phyloP scores from a whole-genome alignment of 2,888 invertebrate genomes.

The Caenorhabditis auriculariae region DNA sequence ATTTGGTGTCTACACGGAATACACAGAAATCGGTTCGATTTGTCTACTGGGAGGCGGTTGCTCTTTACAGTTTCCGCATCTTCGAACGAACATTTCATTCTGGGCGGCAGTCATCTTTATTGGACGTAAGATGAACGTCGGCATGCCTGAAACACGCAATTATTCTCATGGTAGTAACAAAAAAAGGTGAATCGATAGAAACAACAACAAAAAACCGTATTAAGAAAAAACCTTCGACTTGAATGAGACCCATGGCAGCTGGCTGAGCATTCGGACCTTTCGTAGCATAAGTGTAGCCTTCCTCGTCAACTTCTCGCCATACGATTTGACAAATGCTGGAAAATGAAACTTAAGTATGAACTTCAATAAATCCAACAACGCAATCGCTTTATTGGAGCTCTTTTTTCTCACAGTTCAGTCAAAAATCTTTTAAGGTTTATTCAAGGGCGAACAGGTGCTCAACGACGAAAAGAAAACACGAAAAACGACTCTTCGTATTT shows the following conservation, averaged over 20 bases:
- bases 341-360: background rate
- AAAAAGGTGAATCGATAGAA: background rate
- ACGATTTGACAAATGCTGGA: conserved; percentile 24
- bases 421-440: too few relatives aligned
- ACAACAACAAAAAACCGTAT: background rate
- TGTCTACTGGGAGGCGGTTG: too few relatives aligned
- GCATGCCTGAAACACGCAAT: conserved; percentile 6
- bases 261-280: conserved; percentile 18
- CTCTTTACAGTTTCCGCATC: too few relatives aligned
- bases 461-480: too few relatives aligned
- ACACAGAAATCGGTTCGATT: too few relatives aligned
- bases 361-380: background rate
- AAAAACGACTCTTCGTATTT: too few relatives aligned
- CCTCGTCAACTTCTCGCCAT: conserved; percentile 29
- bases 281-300: conserved; percentile 19
- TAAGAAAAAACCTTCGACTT: background rate
- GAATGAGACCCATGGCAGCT: conserved; percentile 16
- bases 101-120: conserved; percentile 21
- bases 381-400: too few relatives aligned
- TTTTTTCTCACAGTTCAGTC: too few relatives aligned
- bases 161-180: background rate
- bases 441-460: too few relatives aligned
- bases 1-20: too few relatives aligned
- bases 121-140: conserved; percentile 26
- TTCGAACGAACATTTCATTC: too few relatives aligned